Base-by-base conservation (phyloP, 2,113 vertebrate species). In the Peromyscus polionotus region DNA sequence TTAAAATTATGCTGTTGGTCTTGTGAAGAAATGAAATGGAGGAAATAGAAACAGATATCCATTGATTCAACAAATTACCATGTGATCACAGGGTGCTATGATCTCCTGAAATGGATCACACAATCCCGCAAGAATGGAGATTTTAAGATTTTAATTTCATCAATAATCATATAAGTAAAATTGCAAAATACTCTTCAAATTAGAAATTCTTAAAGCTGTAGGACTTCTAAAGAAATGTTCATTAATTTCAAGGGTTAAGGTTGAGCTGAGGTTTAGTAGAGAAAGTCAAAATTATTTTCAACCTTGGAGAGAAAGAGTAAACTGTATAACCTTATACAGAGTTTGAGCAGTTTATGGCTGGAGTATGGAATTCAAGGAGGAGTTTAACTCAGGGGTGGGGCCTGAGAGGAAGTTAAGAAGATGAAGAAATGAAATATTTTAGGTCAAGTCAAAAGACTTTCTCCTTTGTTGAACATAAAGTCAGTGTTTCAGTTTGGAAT, bases 171-270 rank as follows among this genome's bases (percentile, higher is more conserved):
- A 72, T 65, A 88, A 76, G 6, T 48, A 20, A 5, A 95, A 65
- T 65, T 22, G 22, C 7, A 65, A 76, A n/a, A 42, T 9, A 67
- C 11, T 3, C 6, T 87, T 95, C 63, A 63, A 67, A 79, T 73
- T 26, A 73, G 14, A 92, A 16, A 26, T 67, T 10, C 5, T 84
- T 63, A 26, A 6, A 77, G 6, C 4, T 89, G 28, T 31, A 65
- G 39, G 28, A 42, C 86, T 94, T 91, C 42, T 91, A 70, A 57
- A 68, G 20, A 94, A 67, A 68, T 67, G 4, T 63, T 81, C 28
- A 88, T 83, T 87, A 48, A 96, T 73, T 89, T 94, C 3, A 93
- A 89, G 9, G 45, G 4, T 22, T 86, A 72, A 93, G 42, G 33
- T 8, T 88, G n/a, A 75, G 10, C 28, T 70, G 17, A 17, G 54